Conservation (phyloP, 1,140 invertebrate species). For the Schlechtendalia chinensis region DNA sequence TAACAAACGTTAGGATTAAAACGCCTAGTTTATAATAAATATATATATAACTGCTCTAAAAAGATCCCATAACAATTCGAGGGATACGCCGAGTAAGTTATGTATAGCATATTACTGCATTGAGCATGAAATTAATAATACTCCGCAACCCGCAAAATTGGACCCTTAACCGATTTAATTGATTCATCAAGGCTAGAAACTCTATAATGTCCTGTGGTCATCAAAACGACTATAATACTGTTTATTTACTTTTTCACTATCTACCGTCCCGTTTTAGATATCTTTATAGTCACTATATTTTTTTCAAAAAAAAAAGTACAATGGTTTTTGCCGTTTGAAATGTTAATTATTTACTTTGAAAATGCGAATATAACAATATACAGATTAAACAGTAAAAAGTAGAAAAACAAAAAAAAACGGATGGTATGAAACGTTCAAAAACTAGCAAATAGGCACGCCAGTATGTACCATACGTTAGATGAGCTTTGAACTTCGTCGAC, state of each 20-base stretch:
- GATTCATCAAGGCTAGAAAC: slow-evolving; percentile 19
- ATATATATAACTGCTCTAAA: background rate
- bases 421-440: background rate
- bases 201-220: background rate
- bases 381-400: background rate
- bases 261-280: background rate
- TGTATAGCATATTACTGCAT: background rate
- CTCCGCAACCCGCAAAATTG: background rate
- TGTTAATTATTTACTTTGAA: background rate
- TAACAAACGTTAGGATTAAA: no score
- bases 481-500: slow-evolving; percentile 37
- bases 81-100: background rate
- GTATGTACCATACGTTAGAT: background rate
- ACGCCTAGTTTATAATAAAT: no score
- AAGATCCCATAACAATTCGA: background rate
- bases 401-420: background rate
- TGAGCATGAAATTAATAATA: slow-evolving; percentile 27
- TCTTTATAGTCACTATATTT: background rate
- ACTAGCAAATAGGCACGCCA: background rate
- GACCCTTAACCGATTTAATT: slow-evolving; percentile 32
- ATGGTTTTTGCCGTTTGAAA: background rate
- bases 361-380: background rate
- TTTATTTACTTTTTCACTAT: background rate
- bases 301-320: background rate
- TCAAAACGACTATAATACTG: background rate